Conservation (phyloP, 92 coral and sea anemone genomes). For the Phenganax subtilis region DNA sequence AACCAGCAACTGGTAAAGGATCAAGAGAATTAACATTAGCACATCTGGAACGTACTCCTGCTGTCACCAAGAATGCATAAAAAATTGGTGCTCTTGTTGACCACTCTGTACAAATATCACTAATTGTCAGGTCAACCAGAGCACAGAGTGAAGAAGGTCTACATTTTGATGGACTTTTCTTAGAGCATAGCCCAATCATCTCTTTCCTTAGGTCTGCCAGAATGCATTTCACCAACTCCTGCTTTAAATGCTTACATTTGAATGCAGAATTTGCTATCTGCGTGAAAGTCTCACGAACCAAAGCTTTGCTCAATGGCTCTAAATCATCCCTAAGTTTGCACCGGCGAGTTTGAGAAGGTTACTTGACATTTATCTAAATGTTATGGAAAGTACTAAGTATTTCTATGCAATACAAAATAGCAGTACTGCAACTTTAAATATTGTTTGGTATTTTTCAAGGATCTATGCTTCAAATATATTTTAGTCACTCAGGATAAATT, state of each 20-base stretch:
- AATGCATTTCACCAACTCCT: constrained; percentile 31
- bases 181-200: constrained; percentile 27
- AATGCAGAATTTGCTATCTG: background rate
- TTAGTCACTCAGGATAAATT: too few species aligned
- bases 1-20: constrained; percentile 39
- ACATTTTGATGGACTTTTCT: constrained; percentile 34
- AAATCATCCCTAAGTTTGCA: constrained; percentile 11
- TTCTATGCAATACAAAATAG: too few species aligned
- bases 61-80: constrained; percentile 34
- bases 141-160: constrained; percentile 18
- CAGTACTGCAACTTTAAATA: too few species aligned
- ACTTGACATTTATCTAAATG: constrained; percentile 15
- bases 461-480: too few species aligned
- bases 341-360: constrained; percentile 27
- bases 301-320: constrained; percentile 39
- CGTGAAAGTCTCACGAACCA: constrained; percentile 17
- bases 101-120: constrained; percentile 39
- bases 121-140: constrained; percentile 10
- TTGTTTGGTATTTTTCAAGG: too few species aligned
- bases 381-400: background rate
- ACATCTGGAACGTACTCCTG: constrained; percentile 37
- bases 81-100: constrained; percentile 36
- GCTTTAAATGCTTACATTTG: constrained; percentile 17
- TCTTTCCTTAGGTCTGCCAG: constrained; percentile 24
- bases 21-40: constrained; percentile 12